These are phyloP conservation scores for Lanistes nyassanus DNA, from an alignment of 1,140 invertebrate species.

Conservation along the genomic window DNA sequence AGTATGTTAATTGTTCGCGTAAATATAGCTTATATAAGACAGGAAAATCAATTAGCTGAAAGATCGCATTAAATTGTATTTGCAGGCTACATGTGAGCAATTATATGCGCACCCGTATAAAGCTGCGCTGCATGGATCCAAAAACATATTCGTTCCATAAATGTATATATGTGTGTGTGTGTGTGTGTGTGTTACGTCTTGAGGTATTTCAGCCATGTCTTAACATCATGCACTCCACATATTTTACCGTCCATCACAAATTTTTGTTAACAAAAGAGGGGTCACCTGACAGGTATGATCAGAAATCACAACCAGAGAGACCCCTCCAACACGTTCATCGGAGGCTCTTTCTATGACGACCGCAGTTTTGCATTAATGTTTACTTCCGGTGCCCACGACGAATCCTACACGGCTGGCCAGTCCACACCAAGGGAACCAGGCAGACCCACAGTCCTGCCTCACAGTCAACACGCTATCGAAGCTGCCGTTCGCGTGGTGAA, in stretches of 20 bases:
- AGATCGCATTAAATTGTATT: too few species aligned
- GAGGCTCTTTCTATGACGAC: conserved; percentile 23
- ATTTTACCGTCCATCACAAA: background rate
- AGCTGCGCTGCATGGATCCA: too few species aligned
- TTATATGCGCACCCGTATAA: too few species aligned
- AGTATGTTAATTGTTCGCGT: too few species aligned
- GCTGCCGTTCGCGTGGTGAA: background rate
- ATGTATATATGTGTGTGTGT: too few species aligned
- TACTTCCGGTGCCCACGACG: background rate
- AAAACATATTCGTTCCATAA: too few species aligned
- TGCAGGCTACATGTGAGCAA: too few species aligned
- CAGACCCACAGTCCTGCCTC: background rate
- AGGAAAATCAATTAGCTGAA: too few species aligned
- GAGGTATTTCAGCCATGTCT: too few species aligned
- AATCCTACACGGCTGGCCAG: background rate
- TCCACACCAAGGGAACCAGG: background rate
- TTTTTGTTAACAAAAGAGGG: background rate
- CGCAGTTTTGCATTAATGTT: conserved; percentile 20
- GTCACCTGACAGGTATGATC: background rate
- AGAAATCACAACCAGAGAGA: background rate
- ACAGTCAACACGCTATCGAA: background rate
- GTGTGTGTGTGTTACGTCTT: background rate
- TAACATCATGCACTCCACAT: too few species aligned
- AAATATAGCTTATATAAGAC: too few species aligned
- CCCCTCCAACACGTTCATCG: conserved; percentile 4